phyloP scores from a whole-genome alignment of 2,888 invertebrate genomes.

The Drosophila limbata region DNA sequence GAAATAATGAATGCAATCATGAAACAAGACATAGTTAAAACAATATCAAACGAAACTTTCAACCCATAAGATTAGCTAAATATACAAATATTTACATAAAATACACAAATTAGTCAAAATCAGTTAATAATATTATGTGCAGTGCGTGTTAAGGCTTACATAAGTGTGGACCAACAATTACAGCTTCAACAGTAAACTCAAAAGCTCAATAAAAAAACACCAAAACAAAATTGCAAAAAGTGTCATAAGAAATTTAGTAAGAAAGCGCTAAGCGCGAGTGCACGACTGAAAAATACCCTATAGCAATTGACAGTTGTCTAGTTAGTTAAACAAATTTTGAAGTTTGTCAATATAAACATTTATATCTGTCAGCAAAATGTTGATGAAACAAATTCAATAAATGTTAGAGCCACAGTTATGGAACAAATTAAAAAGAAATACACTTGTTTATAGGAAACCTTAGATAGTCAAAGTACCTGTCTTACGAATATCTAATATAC shows the following conservation, averaged over 20 bases:
- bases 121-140: constrained; percentile 13
- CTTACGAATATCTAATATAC: background rate
- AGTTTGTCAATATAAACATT: background rate
- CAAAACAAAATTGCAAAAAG: constrained; percentile 37
- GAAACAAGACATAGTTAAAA: background rate
- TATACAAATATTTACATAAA: constrained; percentile 9
- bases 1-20: constrained; percentile 22
- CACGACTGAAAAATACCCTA: constrained; percentile 18
- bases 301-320: background rate
- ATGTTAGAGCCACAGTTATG: background rate
- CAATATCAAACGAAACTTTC: background rate
- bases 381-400: background rate
- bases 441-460: background rate
- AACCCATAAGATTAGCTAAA: background rate
- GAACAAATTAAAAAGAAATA: background rate
- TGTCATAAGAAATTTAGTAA: constrained; percentile 35
- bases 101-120: constrained; percentile 3
- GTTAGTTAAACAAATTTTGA: background rate
- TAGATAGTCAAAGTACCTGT: background rate
- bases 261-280: constrained; percentile 8
- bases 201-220: constrained; percentile 44
- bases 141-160: constrained; percentile 18
- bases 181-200: constrained; percentile 30
- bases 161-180: constrained; percentile 30
- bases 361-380: too few relatives aligned